phyloP scores from a whole-genome alignment of 2,797 vertebrate genomes.

The Cynodonichthys magdalenae region DNA sequence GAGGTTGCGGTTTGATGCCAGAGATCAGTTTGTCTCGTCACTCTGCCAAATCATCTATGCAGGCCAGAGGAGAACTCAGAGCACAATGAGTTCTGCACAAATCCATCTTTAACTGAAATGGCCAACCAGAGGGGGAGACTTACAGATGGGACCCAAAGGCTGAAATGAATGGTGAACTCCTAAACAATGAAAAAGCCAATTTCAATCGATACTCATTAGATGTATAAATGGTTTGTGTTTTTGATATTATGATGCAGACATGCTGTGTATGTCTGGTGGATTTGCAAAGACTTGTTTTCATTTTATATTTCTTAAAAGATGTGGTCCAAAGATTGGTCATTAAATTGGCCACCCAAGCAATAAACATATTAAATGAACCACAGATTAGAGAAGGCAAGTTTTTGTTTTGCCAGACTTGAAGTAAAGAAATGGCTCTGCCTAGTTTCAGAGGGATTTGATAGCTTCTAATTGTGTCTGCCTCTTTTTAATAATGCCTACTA shows the following conservation, averaged over 20 bases:
- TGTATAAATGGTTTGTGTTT: conserved; percentile 51
- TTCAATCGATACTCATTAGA: conserved; percentile 40
- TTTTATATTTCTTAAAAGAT: conserved; percentile 55
- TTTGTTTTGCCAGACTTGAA: conserved; percentile 57
- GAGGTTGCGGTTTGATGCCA: conserved; percentile 80
- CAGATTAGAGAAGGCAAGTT: conserved; percentile 66
- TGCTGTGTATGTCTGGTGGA: conserved; percentile 44
- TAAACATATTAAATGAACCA: conserved; percentile 76
- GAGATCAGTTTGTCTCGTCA: conserved; percentile 83
- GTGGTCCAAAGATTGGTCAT: conserved; percentile 60
- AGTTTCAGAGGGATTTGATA: conserved; percentile 75
- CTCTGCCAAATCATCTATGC: conserved; percentile 83
- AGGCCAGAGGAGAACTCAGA: conserved; percentile 73
- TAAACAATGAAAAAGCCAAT: conserved; percentile 51
- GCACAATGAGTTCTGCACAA: conserved; percentile 60
- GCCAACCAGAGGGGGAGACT: conserved; percentile 48
- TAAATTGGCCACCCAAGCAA: conserved; percentile 77
- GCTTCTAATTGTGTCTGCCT: conserved; percentile 76
- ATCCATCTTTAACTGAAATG: conserved; percentile 70
- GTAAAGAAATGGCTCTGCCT: conserved; percentile 60
- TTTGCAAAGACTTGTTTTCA: conserved; percentile 47
- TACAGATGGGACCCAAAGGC: conserved; percentile 56
- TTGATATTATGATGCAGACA: conserved; percentile 46
- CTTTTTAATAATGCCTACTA: conserved; percentile 69
- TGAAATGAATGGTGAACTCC: conserved; percentile 56